Evolutionary conservation across 2,888 invertebrate genomes (phyloP).

Genomic region (Sesia bembeciformis): DNA sequence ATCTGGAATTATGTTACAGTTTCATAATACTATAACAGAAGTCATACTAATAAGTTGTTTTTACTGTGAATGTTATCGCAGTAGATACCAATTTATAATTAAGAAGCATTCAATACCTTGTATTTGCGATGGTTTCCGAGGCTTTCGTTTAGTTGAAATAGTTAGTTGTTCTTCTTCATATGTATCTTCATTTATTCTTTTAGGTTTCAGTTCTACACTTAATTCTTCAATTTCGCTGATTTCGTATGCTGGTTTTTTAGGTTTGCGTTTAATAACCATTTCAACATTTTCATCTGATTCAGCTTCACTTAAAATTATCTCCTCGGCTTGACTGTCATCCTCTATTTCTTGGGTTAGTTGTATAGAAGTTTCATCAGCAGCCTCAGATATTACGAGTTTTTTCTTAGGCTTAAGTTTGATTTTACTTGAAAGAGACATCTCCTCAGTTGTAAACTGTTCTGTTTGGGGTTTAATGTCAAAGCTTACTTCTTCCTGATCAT

Average conservation of each 20-base stretch:
- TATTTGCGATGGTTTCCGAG: constrained; percentile 75
- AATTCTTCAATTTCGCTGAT: constrained; percentile 77
- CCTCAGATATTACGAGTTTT: constrained; percentile 77
- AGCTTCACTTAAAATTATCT: constrained; percentile 77
- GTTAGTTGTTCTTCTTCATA: constrained; percentile 80
- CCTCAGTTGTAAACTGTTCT: constrained; percentile 78
- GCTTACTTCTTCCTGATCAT: constrained; percentile 78
- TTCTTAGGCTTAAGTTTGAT: constrained; percentile 79
- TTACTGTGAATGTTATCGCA: too few species aligned
- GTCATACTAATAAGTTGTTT: too few species aligned
- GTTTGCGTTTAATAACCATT: constrained; percentile 63
- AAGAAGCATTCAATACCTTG: constrained; percentile 70
- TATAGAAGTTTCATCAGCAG: constrained; percentile 80
- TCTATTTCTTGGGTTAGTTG: constrained; percentile 78
- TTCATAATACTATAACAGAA: too few species aligned
- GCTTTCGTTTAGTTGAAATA: constrained; percentile 79
- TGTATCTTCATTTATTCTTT: constrained; percentile 43
- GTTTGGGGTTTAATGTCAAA: constrained; percentile 54
- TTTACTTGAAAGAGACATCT: constrained; percentile 81
- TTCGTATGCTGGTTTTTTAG: constrained; percentile 72
- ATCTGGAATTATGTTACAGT: too few species aligned
- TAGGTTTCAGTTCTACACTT: constrained; percentile 71
- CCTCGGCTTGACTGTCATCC: constrained; percentile 77
- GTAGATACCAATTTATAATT: too few species aligned
- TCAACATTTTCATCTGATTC: constrained; percentile 75